Base-by-base conservation (phyloP, 2,888 invertebrate genomes). In the Deilephila elpenor region DNA sequence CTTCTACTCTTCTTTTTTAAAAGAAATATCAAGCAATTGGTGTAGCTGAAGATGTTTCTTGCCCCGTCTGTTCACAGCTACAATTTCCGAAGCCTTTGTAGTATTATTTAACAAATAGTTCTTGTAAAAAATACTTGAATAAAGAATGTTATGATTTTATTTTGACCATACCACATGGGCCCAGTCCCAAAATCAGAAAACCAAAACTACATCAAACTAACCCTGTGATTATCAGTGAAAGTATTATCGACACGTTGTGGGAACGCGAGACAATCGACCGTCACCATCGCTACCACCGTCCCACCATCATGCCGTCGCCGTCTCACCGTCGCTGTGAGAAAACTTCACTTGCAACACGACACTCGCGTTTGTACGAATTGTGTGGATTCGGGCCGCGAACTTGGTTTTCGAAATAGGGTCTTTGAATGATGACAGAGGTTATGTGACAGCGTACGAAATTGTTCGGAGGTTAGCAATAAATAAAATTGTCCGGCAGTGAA, bases 211-310 rank as follows among this genome's bases (percentile, higher is more conserved):
- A 44, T n/a, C 34, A n/a, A n/a, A 20, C 44, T 11, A 20, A 17
- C 11, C 82, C 82, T 75, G 72, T 60, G 75, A 72, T 75, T 75
- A 85, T 83, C 84, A 88, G 88, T 82, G 88, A 89, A 88, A 89
- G 88, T 88, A 75, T 72, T 78, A 78, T 81, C 75, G 80, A 81
- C 78, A 74, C 76, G 79, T 77, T 71, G 76, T 74, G 71, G 74
- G 73, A 76, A 70, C 56, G 44, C 29, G 34, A 44, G 51, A 75
- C 75, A 74, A 73, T 76, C 61, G 70, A 17, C 67, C 17, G 34
- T 34, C 62, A n/a, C n/a, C 62, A 64, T 20, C 64, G 37, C 44
- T 64, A 19, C 61, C 62, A 34, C 25, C 25, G 60, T 60, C 8
- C 61, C 34, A 34, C n/a, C 62, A 44, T n/a, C 64, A 8, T 25